Evolutionary conservation across 2,797 vertebrate genomes (phyloP), one percentile per base, ranked within the genome.

Genomic region (Danio aesculapii): DNA sequence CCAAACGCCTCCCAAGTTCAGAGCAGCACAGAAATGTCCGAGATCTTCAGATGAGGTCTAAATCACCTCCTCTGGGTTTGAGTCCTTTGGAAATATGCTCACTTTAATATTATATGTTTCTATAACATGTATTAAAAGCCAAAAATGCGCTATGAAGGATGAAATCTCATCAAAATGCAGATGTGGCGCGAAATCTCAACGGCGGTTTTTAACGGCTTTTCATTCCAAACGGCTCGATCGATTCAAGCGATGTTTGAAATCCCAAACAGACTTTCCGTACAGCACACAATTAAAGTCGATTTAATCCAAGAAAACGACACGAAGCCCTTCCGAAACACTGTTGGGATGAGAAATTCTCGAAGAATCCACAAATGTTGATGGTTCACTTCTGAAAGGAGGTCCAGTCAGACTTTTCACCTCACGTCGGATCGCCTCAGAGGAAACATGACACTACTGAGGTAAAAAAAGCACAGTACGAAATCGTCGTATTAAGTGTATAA

Each of bases 1-100:
- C 72, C 66, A 80, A 79, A 76, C 59, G 77, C 21, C 57, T 70
- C 58, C 59, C 72, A 79, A 84, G 66, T 81, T 81, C 49, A 80
- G 82, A 47, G 50, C 19, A 75, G 79, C 77, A 49, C 19, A 58
- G 44, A 39, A 50, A 75, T 63, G 73, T 41, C 59, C 62, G 2
- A 17, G 55, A 78, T 72, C 77, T 63, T 55, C 68, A 64, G 49
- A 55, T 53, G 68, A 39, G 64, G 49, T 63, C 77, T 55, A 44
- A 79, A 79, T 55, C 69, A 63, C 77, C 47, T 57, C 19, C 53
- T 64, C 49, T 55, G 8, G 43, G 8, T 59, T 58, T 49, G 58
- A 80, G 69, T 63, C 68, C 44, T 9, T 19, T 13, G 16, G n/a
- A 59, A 64, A 64, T 30, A 46, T 63, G 17, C 39, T 46, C 17